Percentiles rank a stretch among this genome's conserved stretches.
Evolutionary conservation across 1,140 invertebrate genomes (phyloP).

Genomic region (Tachypleus tridentatus): DNA sequence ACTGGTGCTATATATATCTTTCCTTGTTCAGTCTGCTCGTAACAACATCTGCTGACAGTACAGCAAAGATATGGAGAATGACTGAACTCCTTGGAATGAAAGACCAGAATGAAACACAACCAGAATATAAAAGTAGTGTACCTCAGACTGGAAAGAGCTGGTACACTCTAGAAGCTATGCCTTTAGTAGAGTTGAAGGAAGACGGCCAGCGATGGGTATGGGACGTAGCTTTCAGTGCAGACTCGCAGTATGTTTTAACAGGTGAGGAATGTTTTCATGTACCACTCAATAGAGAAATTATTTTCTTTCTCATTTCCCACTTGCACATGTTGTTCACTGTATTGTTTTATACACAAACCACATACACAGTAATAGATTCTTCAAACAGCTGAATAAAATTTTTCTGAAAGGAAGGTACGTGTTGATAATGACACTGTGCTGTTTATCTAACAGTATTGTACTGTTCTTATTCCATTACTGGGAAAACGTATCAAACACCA

Average conservation of each 20-base stretch:
- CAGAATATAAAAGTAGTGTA: background rate
- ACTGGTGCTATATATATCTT: no score
- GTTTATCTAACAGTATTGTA: no score
- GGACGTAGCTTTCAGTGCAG: slow-evolving; percentile 92
- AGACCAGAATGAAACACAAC: background rate
- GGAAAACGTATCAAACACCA: no score
- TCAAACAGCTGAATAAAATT: no score
- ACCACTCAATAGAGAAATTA: no score
- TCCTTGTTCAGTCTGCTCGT: slow-evolving; percentile 54
- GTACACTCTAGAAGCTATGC: slow-evolving; percentile 26
- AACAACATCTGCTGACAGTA: slow-evolving; percentile 89
- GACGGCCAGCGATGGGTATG: slow-evolving; percentile 90
- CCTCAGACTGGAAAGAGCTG: background rate
- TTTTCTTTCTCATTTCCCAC: no score
- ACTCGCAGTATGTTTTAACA: slow-evolving; percentile 89
- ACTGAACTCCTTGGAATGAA: slow-evolving; percentile 42
- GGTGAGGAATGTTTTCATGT: slow-evolving; percentile 39
- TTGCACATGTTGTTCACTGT: no score
- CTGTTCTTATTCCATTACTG: no score
- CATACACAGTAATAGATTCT: no score
- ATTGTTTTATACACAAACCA: no score
- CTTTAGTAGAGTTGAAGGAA: slow-evolving; percentile 58
- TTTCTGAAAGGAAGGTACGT: no score
- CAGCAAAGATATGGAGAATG: slow-evolving; percentile 77
- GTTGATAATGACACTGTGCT: no score